Conservation (phyloP, 2,797 vertebrate genomes). For the Poecilia gillii region DNA sequence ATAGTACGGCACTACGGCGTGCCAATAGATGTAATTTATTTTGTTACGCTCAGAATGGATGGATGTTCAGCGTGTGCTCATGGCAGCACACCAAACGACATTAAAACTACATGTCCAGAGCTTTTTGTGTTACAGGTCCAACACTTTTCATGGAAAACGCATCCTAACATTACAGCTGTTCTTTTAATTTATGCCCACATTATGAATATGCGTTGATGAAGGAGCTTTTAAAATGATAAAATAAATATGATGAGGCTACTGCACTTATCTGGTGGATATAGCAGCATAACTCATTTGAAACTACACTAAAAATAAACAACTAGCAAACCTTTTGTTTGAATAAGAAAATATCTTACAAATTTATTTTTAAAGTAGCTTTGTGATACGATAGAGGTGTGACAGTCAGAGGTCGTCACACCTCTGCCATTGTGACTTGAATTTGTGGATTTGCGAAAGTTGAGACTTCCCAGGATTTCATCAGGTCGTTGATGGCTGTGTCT, state of each 20-base stretch:
- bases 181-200: constrained; percentile 34
- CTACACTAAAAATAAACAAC: not conserved
- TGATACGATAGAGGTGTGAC: not conserved
- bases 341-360: not conserved
- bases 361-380: not conserved
- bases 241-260: not conserved
- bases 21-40: constrained; percentile 60
- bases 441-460: not conserved
- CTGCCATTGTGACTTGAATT: not conserved
- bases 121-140: constrained; percentile 24
- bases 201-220: constrained; percentile 35
- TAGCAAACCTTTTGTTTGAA: not conserved
- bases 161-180: constrained; percentile 10
- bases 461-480: not conserved
- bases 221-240: constrained; percentile 11
- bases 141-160: constrained; percentile 24
- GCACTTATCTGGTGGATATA: not conserved
- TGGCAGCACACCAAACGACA: constrained; percentile 41
- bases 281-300: not conserved
- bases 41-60: constrained; percentile 40
- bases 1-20: constrained; percentile 45
- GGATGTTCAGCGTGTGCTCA: constrained; percentile 68
- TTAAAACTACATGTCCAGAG: constrained; percentile 25
- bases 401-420: not conserved
- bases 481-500: not conserved